Evolutionary conservation across 2,888 invertebrate genomes (phyloP), one percentile per base, ranked within the genome.

Genomic region (Agrochola litura): DNA sequence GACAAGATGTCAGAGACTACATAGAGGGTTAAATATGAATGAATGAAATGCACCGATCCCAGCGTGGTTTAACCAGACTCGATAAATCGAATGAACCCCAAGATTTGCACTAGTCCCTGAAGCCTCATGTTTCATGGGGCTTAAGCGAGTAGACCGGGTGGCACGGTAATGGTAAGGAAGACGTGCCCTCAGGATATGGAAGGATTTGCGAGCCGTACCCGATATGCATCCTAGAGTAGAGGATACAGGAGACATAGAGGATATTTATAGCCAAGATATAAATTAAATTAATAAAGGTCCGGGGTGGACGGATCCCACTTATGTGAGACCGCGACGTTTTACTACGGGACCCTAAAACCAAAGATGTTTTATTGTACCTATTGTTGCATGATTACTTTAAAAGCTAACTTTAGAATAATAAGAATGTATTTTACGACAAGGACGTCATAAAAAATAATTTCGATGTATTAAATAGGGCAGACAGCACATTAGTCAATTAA

Each of bases 201-300:
- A 46, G 12, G 12, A 46, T 46, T 46, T 46, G 46, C 46, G 46
- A 46, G 12, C 46, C 46, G 46, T 46, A 46, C 12, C 46, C 0
- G 14, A 46, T 14, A 46, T 46, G 46, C 46, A 46, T 46, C 46
- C 14, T 46, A 46, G 14, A 46, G 46, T 14, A 46, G 46, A 46
- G 4, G 14, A 46, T 46, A 46, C 12, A 46, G 14, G 46, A 14
- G 46, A 52, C 30, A 67, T 60, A 54, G 6, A 65, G 56, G 22
- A 25, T 56, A 64, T 49, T 54, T 37, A 54, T 25, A 43, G 41
- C n/a, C 10, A 22, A 54, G 37, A 41, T 25, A 43, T 61, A 43
- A 43, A 69, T 60, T 61, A 43, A 43, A 69, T 60, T 30, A 60
- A 52, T 61, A 10, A 12, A 67, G n/a, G 52, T 78, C 30, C 12